These are phyloP conservation scores for Apocrypta bakeri DNA, from an alignment of 1,140 invertebrate genomes.

Conservation along the genomic window DNA sequence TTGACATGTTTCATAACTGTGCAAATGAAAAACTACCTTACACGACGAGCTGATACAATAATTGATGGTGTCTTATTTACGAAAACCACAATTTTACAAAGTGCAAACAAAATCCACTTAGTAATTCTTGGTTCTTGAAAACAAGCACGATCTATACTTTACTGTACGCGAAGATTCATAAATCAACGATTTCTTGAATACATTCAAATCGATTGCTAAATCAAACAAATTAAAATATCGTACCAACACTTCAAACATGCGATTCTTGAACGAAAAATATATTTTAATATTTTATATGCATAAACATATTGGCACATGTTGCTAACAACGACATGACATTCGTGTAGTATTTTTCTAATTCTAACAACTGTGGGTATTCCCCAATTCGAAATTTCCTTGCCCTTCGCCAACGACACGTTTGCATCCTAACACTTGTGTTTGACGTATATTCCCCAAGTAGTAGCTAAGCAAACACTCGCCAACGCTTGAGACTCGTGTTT, in stretches of 20 bases:
- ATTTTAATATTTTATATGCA: background rate
- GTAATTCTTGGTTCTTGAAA: too few species aligned
- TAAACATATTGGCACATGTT: background rate
- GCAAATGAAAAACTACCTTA: background rate
- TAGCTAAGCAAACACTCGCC: constrained; percentile 13
- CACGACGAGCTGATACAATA: background rate
- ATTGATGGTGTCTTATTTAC: too few species aligned
- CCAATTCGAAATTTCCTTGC: background rate
- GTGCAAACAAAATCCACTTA: too few species aligned
- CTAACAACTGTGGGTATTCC: background rate
- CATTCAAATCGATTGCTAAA: too few species aligned
- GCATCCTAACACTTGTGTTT: constrained; percentile 27
- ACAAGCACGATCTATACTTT: too few species aligned
- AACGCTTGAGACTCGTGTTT: too few species aligned
- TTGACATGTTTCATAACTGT: background rate
- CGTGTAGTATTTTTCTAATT: background rate
- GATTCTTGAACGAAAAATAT: background rate
- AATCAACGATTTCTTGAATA: too few species aligned
- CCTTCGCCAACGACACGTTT: background rate
- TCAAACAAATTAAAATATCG: too few species aligned
- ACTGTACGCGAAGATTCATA: too few species aligned
- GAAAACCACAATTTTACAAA: too few species aligned
- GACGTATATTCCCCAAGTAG: background rate
- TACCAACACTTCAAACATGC: too few species aligned
- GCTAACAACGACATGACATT: background rate